These are phyloP conservation scores for Crepidodera aurea DNA, from an alignment of 2,888 invertebrate species.

Conservation along the genomic window DNA sequence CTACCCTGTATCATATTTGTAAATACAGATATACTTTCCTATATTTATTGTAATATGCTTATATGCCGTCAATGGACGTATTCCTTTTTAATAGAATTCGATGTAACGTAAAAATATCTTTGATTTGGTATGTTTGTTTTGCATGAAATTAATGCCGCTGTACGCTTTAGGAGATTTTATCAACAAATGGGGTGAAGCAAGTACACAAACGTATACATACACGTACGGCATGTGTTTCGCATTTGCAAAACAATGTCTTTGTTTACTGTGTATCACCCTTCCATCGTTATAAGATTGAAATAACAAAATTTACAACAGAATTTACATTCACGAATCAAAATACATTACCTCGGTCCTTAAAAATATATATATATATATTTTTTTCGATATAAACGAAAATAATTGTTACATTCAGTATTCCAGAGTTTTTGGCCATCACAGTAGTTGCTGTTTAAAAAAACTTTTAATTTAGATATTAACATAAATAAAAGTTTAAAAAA, in stretches of 20 bases:
- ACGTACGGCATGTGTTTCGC: slow-evolving; percentile 18
- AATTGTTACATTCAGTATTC: no score
- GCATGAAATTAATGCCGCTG: slow-evolving; percentile 42
- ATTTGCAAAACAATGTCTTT: slow-evolving; percentile 29
- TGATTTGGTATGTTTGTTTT: slow-evolving; percentile 43
- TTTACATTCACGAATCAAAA: not conserved
- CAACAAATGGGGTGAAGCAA: slow-evolving; percentile 35
- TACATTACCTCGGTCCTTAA: no score
- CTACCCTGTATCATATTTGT: no score
- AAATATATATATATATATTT: no score
- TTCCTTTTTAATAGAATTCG: slow-evolving; percentile 35
- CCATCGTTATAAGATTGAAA: slow-evolving; percentile 25
- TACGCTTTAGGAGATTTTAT: slow-evolving; percentile 36
- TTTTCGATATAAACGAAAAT: no score
- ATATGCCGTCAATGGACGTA: not conserved
- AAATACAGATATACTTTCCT: no score
- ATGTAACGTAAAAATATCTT: slow-evolving; percentile 43
- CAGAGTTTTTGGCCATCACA: no score
- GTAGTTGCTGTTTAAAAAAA: no score
- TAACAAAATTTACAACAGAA: slow-evolving; percentile 22
- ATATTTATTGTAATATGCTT: no score
- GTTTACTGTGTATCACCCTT: slow-evolving; percentile 27
- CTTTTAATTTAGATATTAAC: no score
- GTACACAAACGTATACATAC: slow-evolving; percentile 20
- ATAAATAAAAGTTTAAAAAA: no score